Percentiles rank a stretch among this genome's conserved stretches.
Conservation (phyloP, 2,888 invertebrate genomes). For the Drosophila yooni region DNA sequence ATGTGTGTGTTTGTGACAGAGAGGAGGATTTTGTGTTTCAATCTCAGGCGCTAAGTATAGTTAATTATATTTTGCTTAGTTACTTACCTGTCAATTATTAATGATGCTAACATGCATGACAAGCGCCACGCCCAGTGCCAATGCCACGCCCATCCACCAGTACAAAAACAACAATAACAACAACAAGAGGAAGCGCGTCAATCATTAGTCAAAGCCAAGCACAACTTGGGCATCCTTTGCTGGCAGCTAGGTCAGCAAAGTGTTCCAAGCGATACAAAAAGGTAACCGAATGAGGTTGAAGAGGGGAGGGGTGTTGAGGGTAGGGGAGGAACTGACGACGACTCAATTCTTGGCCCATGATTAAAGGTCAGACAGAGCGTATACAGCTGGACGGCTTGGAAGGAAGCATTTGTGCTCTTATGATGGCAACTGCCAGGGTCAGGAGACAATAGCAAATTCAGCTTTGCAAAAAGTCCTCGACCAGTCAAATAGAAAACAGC, state of each 20-base stretch:
- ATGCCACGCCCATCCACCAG: constrained; percentile 6
- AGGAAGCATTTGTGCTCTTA: constrained; percentile 18
- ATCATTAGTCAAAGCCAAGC: constrained; percentile 65
- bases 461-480: constrained; percentile 44
- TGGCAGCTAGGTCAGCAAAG: constrained; percentile 43
- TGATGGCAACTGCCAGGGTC: constrained; percentile 31
- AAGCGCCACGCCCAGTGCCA: constrained; percentile 23
- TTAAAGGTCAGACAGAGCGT: constrained; percentile 22
- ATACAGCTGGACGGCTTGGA: constrained; percentile 6
- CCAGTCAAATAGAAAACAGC: background rate
- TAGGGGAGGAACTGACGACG: background rate
- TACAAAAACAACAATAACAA: constrained; percentile 6
- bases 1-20: background rate
- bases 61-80: constrained; percentile 66
- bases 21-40: constrained; percentile 7
- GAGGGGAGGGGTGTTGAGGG: too few species aligned
- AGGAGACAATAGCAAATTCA: constrained; percentile 39
- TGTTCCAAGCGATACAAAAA: constrained; percentile 15
- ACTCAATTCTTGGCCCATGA: constrained; percentile 5
- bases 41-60: constrained; percentile 46
- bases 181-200: constrained; percentile 18
- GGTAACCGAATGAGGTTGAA: background rate
- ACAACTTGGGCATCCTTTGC: constrained; percentile 23
- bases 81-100: constrained; percentile 68
- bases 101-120: constrained; percentile 52